Conservation (phyloP, 2,113 vertebrate species). For the Oriolus oriolus region DNA sequence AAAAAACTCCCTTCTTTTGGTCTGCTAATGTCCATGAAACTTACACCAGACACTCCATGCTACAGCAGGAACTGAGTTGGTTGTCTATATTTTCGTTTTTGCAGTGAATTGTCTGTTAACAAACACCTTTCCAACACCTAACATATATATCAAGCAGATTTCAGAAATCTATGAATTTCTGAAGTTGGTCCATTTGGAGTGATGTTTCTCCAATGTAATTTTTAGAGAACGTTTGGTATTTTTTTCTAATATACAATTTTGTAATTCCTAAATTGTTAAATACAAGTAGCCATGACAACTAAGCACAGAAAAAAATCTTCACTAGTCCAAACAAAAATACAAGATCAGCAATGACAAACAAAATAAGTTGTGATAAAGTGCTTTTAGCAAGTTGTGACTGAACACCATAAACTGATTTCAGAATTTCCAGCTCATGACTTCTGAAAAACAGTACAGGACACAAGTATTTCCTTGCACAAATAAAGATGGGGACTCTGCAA, state of each 20-base stretch:
- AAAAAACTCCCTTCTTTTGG: accelerated
- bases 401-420: not conserved
- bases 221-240: accelerated
- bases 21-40: not conserved
- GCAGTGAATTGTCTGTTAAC: not conserved
- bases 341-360: not conserved
- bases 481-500: not conserved
- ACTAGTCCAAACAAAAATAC: not conserved
- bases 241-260: not conserved
- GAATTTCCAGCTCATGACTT: not conserved
- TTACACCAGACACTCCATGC: not conserved
- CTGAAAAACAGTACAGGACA: not conserved
- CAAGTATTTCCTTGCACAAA: not conserved
- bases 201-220: not conserved
- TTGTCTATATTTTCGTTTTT: not conserved
- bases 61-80: not conserved
- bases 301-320: not conserved
- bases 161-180: not conserved
- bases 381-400: not conserved
- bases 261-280: not conserved
- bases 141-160: accelerated
- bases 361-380: not conserved
- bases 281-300: not conserved
- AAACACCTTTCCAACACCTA: not conserved
- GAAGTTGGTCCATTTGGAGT: not conserved